Evolutionary conservation across 1,140 invertebrate genomes (phyloP).

Genomic region (Brachionus angularis): DNA sequence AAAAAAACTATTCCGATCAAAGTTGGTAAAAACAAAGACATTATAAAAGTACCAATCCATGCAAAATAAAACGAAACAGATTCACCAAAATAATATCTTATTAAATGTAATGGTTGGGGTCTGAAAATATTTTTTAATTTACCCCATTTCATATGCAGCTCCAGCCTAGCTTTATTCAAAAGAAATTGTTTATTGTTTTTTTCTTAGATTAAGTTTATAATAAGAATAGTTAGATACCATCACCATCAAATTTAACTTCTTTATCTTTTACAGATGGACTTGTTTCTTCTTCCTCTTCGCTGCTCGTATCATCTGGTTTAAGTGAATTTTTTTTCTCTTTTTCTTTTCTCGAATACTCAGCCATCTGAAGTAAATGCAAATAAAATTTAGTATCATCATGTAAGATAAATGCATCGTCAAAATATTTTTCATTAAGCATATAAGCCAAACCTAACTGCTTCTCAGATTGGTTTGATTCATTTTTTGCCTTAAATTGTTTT

Average conservation of each 20-base stretch:
- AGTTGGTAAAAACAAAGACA: constrained; percentile 76
- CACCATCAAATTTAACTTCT: constrained; percentile 2
- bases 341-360: neutral
- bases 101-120: constrained; percentile 82
- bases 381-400: constrained; percentile 28
- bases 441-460: neutral
- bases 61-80: constrained; percentile 89
- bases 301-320: neutral
- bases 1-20: constrained; percentile 57
- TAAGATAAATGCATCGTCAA: constrained; percentile 39
- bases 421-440: constrained; percentile 23
- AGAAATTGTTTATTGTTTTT: neutral
- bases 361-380: neutral
- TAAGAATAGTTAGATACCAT: neutral
- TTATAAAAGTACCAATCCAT: constrained; percentile 81
- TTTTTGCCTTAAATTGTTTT: neutral
- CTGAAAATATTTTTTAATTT: constrained; percentile 65
- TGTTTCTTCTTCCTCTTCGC: neutral
- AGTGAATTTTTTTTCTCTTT: neutral
- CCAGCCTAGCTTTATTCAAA: neutral
- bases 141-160: constrained; percentile 63
- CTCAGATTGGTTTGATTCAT: neutral
- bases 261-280: neutral
- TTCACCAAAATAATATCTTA: constrained; percentile 73
- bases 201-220: neutral